A percentile compares a stretch with the other conserved stretches of the same genome.
Conservation (phyloP, 1,140 invertebrate species). For the Lucilia cuprina region DNA sequence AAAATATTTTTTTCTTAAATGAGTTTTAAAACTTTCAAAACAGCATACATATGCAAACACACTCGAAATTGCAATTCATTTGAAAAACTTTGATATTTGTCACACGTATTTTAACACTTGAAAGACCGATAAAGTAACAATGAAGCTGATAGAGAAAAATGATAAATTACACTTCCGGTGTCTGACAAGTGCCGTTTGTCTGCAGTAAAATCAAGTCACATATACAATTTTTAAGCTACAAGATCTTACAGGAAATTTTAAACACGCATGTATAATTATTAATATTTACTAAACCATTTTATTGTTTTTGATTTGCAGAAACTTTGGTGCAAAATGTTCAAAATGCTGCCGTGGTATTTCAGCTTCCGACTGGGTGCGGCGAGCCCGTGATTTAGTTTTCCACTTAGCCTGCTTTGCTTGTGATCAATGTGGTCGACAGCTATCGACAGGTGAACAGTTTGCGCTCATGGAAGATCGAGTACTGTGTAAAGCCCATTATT, state of each 20-base stretch:
- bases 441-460: constrained; percentile 98
- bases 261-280: not conserved
- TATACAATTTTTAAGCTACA: too few species aligned
- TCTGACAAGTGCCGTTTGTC: not conserved
- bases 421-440: constrained; percentile 94
- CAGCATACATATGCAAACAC: not conserved
- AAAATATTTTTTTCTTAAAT: not conserved
- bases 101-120: not conserved
- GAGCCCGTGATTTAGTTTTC: constrained; percentile 92
- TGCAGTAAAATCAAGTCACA: not conserved
- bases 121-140: not conserved
- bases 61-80: not conserved
- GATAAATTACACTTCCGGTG: not conserved
- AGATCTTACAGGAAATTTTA: too few species aligned
- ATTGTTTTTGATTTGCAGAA: constrained; percentile 70
- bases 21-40: not conserved
- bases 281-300: not conserved
- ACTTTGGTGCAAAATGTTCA: constrained; percentile 94
- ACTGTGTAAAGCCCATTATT: constrained; percentile 94
- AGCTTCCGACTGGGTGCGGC: constrained; percentile 95
- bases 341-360: constrained; percentile 93
- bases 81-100: not conserved
- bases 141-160: not conserved
- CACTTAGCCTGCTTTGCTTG: constrained; percentile 99
- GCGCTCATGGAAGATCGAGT: constrained; percentile 91